These are phyloP conservation scores for Dasyprocta punctata DNA, from an alignment of 2,113 vertebrate genomes.

Conservation along the genomic window DNA sequence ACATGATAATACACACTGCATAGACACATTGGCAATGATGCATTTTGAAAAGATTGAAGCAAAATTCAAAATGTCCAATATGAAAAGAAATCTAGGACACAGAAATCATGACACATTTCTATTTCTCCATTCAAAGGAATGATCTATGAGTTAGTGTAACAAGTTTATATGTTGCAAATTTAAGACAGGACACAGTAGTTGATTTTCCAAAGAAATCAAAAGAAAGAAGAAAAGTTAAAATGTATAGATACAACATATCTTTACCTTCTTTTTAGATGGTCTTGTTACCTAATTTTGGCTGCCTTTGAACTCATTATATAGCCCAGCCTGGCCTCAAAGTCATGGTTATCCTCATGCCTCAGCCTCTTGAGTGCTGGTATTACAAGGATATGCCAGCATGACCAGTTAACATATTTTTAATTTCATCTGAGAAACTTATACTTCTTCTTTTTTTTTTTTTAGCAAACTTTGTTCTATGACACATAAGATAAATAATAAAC, in stretches of 20 bases:
- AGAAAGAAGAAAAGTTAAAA: background rate
- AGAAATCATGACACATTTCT: background rate
- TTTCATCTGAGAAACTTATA: too few species aligned
- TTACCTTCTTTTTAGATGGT: background rate
- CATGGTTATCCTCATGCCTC: background rate
- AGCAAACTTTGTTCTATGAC: background rate
- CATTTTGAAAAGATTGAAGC: background rate
- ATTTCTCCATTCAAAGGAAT: background rate
- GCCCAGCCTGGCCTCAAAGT: background rate
- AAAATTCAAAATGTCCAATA: background rate
- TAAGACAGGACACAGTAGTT: background rate
- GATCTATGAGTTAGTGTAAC: background rate
- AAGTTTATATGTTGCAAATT: background rate
- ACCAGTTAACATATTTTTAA: background rate
- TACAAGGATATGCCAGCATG: background rate
- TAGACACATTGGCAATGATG: background rate
- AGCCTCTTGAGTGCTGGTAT: background rate
- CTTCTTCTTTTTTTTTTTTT: too few species aligned
- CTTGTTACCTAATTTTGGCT: background rate
- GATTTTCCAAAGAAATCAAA: background rate
- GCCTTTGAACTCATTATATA: too few species aligned
- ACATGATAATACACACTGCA: background rate
- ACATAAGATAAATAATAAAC: background rate
- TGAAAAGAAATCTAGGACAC: background rate
- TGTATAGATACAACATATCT: background rate